Evolutionary conservation across 2,888 invertebrate species (phyloP).

Genomic region (Seira musarum): DNA sequence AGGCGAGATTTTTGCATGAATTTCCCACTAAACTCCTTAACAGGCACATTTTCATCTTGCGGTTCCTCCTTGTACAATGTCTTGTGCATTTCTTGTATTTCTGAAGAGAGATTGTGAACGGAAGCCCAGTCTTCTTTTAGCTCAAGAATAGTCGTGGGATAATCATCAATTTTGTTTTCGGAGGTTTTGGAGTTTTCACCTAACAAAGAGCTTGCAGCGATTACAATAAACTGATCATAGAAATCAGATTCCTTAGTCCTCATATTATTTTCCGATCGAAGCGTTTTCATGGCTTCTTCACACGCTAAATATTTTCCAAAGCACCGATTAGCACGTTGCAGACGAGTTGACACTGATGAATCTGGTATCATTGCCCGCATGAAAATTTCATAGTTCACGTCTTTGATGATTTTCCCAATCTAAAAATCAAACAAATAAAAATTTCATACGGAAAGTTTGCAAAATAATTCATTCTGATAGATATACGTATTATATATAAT

Average conservation of each 20-base stretch:
- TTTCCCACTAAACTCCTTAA: background rate
- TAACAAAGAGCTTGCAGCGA: conserved; percentile 23
- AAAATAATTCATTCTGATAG: too few relatives aligned
- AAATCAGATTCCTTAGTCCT: conserved; percentile 44
- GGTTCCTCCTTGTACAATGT: background rate
- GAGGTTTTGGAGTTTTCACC: too few relatives aligned
- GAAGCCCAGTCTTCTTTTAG: background rate
- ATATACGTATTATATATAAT: too few relatives aligned
- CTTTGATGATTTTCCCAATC: conserved; percentile 26
- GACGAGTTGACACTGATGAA: background rate
- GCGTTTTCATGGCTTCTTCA: background rate
- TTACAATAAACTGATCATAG: conserved; percentile 36
- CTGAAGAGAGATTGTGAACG: background rate
- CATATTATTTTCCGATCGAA: conserved; percentile 26
- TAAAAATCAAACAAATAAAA: conserved; percentile 7
- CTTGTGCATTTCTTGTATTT: conserved; percentile 1
- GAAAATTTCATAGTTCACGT: conserved; percentile 35
- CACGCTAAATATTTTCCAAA: conserved; percentile 44
- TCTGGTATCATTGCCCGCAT: background rate
- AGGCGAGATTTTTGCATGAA: too few relatives aligned
- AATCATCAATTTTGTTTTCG: background rate
- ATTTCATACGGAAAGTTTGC: background rate
- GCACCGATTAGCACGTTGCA: conserved; percentile 36
- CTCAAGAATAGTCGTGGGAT: background rate
- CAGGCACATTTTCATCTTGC: background rate